A percentile compares a stretch with the other conserved stretches of the same genome.
These are phyloP conservation scores for Eulithis prunata DNA, from an alignment of 2,888 invertebrate species.

Conservation along the genomic window DNA sequence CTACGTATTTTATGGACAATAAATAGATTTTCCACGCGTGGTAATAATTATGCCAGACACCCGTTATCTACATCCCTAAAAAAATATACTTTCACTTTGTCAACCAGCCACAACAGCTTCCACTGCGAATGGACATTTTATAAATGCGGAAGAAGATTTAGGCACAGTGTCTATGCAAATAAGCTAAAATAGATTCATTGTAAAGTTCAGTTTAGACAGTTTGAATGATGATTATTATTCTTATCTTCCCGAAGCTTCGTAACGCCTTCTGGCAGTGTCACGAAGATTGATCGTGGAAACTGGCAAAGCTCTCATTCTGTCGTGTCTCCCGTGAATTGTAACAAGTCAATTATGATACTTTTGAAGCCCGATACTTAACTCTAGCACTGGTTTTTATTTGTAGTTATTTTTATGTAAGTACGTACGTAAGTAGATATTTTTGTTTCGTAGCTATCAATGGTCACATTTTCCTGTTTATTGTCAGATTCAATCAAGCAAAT, in stretches of 20 bases:
- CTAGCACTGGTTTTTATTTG: not conserved
- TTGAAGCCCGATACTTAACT: not conserved
- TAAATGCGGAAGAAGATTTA: slow-evolving; percentile 21
- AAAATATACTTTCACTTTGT: too few species aligned
- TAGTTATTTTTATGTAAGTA: not conserved
- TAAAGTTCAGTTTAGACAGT: slow-evolving; percentile 25
- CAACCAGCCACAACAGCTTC: too few species aligned
- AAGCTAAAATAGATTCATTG: slow-evolving; percentile 33
- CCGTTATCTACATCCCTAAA: too few species aligned
- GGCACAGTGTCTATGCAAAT: slow-evolving; percentile 34
- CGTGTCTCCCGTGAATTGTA: not conserved
- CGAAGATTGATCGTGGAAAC: slow-evolving; percentile 28
- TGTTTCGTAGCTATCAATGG: too few species aligned
- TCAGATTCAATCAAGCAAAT: too few species aligned
- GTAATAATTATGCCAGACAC: too few species aligned
- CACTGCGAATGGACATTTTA: too few species aligned
- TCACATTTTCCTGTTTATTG: too few species aligned
- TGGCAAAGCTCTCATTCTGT: slow-evolving; percentile 1
- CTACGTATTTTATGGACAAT: too few species aligned
- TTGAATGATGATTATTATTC: slow-evolving; percentile 28
- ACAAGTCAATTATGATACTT: not conserved
- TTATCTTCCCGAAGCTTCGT: slow-evolving; percentile 12
- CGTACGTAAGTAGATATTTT: too few species aligned
- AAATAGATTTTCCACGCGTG: too few species aligned
- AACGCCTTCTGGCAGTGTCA: slow-evolving; percentile 17